These are phyloP conservation scores for Anagyrus pseudococci DNA, from an alignment of 2,888 invertebrate genomes.

Conservation along the genomic window DNA sequence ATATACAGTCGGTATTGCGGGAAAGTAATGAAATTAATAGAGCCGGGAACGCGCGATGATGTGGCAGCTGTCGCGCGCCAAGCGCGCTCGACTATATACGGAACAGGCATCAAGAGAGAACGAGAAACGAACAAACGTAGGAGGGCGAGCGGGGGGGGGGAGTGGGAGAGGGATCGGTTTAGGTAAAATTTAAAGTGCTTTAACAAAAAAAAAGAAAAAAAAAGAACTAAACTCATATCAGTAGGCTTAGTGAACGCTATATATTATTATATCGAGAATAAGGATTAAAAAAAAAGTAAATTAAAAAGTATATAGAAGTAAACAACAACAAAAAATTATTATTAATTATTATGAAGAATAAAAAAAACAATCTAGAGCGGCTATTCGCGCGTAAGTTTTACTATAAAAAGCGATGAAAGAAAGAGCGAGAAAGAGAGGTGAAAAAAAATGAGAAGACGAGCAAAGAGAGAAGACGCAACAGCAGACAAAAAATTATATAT, in stretches of 20 bases:
- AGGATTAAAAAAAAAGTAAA: constrained; percentile 20
- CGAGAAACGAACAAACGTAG: background rate
- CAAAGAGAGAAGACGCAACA: too few relatives aligned
- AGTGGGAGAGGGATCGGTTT: constrained; percentile 35
- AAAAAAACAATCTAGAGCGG: constrained; percentile 42
- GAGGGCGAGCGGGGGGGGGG: constrained; percentile 4
- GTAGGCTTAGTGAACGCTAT: constrained; percentile 55
- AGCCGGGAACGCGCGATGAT: constrained; percentile 1
- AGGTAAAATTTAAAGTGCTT: constrained; percentile 61
- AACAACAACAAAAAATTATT: too few relatives aligned
- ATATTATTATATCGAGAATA: constrained; percentile 28
- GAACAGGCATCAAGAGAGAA: too few relatives aligned
- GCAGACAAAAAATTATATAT: too few relatives aligned
- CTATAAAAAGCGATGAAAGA: constrained; percentile 42
- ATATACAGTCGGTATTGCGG: constrained; percentile 10
- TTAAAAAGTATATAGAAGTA: constrained; percentile 14
- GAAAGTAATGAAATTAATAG: constrained; percentile 12
- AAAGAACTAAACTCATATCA: constrained; percentile 60
- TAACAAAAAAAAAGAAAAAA: constrained; percentile 42
- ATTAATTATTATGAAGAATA: constrained; percentile 17
- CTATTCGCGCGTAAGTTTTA: constrained; percentile 43
- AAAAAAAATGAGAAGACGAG: too few relatives aligned
- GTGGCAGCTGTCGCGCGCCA: constrained; percentile 10
- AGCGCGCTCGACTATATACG: too few relatives aligned
- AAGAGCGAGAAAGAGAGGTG: too few relatives aligned